Evolutionary conservation across 2,888 invertebrate genomes (phyloP).

Genomic region (Synergus gifuensis): DNA sequence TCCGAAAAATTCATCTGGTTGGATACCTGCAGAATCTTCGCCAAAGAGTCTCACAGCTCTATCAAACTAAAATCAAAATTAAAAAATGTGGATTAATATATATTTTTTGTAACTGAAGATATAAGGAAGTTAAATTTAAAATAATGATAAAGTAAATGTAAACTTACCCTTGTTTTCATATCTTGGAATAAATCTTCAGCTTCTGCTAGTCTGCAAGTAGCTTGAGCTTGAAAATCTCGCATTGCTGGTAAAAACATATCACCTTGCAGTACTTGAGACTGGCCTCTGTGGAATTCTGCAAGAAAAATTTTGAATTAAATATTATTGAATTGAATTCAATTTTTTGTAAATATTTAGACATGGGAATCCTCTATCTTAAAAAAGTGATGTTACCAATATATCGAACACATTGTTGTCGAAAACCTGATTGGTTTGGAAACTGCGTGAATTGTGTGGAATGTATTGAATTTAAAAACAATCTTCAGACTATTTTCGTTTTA

Average conservation of each 20-base stretch:
- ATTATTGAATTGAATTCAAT: not conserved
- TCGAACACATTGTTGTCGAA: no score
- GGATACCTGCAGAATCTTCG: slow-evolving; percentile 90
- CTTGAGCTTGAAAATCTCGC: slow-evolving; percentile 96
- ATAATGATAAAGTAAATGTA: slow-evolving; percentile 19
- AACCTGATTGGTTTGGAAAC: no score
- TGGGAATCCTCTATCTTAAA: no score
- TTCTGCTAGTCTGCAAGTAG: slow-evolving; percentile 94
- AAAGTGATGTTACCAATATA: no score
- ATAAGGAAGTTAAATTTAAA: not conserved
- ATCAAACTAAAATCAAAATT: slow-evolving; percentile 83
- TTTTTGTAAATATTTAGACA: no score
- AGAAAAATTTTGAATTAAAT: slow-evolving; percentile 23
- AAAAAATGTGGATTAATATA: slow-evolving; percentile 15
- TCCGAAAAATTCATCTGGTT: slow-evolving; percentile 96
- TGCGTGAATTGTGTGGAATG: no score
- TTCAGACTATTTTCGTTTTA: no score
- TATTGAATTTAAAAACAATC: no score
- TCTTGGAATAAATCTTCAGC: slow-evolving; percentile 95
- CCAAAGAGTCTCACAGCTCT: slow-evolving; percentile 93
- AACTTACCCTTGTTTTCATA: slow-evolving; percentile 89
- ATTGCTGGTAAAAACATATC: slow-evolving; percentile 96
- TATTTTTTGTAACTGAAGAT: no score
- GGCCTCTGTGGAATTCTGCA: slow-evolving; percentile 89
- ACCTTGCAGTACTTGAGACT: slow-evolving; percentile 82